Conservation (phyloP, 2,888 invertebrate genomes). For the Brenthis ino region DNA sequence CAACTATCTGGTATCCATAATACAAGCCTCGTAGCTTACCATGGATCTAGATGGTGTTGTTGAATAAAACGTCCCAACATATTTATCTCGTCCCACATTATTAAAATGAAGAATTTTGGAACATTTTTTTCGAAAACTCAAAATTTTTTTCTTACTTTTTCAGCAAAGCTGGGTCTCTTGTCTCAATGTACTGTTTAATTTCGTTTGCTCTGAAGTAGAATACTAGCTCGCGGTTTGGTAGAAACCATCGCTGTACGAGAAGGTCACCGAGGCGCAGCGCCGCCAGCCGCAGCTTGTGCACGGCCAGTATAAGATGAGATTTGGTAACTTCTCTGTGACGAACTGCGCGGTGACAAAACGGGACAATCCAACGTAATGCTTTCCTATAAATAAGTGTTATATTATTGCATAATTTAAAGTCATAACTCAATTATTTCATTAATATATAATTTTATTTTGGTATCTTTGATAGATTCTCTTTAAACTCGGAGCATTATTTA, state of each 20-base stretch:
- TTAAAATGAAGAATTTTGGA: too few species aligned
- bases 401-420: background rate
- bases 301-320: constrained; percentile 75
- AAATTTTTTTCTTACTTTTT: constrained; percentile 77
- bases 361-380: constrained; percentile 83
- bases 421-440: too few species aligned
- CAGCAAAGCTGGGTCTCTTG: constrained; percentile 80
- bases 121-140: too few species aligned
- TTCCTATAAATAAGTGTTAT: constrained; percentile 59
- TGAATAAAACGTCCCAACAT: too few species aligned
- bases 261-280: constrained; percentile 80
- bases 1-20: too few species aligned
- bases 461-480: background rate
- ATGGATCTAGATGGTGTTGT: too few species aligned
- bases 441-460: too few species aligned
- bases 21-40: too few species aligned
- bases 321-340: constrained; percentile 86
- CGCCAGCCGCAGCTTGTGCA: constrained; percentile 84
- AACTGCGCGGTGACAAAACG: constrained; percentile 83
- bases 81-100: too few species aligned
- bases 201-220: constrained; percentile 87
- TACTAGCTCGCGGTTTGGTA: constrained; percentile 85
- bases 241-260: constrained; percentile 83
- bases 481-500: background rate
- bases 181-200: constrained; percentile 79